These are phyloP conservation scores for Phaenicophaeus curvirostris DNA, from an alignment of 2,797 vertebrate species.

Conservation along the genomic window DNA sequence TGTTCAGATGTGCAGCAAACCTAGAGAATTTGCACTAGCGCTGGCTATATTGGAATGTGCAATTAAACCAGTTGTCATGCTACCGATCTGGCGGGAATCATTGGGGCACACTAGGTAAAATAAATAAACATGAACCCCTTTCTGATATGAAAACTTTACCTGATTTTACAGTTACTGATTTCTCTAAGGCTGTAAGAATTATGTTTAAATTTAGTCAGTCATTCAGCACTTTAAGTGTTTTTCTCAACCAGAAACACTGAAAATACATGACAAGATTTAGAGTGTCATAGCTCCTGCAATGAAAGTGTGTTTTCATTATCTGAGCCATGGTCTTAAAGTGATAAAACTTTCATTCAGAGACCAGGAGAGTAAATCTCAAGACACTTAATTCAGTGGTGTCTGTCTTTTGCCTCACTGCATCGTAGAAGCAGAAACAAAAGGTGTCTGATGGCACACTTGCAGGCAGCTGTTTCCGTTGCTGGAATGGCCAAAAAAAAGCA, in stretches of 20 bases:
- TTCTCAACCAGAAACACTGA: background rate
- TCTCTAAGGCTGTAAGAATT: background rate
- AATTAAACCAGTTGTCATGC: slow-evolving; percentile 97
- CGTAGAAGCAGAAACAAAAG: background rate
- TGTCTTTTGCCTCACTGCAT: background rate
- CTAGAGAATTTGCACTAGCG: slow-evolving; percentile 96
- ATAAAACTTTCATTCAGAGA: background rate
- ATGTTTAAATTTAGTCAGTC: background rate
- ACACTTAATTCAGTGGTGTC: background rate
- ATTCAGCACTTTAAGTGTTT: background rate
- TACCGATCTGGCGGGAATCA: slow-evolving; percentile 95
- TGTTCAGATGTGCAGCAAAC: slow-evolving; percentile 99
- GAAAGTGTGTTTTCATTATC: background rate
- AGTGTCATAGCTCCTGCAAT: background rate
- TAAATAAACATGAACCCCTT: background rate
- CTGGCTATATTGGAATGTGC: slow-evolving; percentile 97
- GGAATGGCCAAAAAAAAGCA: background rate
- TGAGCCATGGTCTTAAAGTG: background rate
- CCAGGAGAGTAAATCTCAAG: background rate
- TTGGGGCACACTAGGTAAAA: slow-evolving; percentile 94
- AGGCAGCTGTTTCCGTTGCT: background rate
- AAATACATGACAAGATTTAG: background rate
- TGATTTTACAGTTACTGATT: background rate
- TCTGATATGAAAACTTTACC: background rate
- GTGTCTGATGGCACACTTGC: background rate